These are phyloP conservation scores for Yponomeuta cagnagella DNA, from an alignment of 2,888 invertebrate species.

Conservation along the genomic window DNA sequence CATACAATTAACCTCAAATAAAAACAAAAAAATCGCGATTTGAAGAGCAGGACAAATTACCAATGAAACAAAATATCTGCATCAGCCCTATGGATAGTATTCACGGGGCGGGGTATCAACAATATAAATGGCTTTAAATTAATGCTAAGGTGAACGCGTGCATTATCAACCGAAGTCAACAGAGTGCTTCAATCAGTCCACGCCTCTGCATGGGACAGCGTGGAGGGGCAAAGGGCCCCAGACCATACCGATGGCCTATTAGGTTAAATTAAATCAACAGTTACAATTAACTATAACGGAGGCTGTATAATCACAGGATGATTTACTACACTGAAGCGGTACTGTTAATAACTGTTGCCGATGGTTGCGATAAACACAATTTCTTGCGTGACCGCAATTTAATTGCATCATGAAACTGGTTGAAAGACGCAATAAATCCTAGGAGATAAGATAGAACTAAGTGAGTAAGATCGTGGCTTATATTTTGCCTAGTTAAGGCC, in stretches of 20 bases:
- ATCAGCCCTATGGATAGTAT: constrained; percentile 22
- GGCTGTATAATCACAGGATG: constrained; percentile 5
- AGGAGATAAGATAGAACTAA: constrained; percentile 35
- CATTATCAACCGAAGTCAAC: constrained; percentile 31
- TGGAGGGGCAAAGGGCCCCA: constrained; percentile 3
- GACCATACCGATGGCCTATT: constrained; percentile 6
- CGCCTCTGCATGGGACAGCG: constrained; percentile 39
- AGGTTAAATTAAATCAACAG: not conserved
- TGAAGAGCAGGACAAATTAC: not conserved
- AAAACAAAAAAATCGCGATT: not conserved
- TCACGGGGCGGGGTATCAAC: constrained; percentile 41
- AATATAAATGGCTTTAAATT: constrained; percentile 42
- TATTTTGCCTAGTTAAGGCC: constrained; percentile 17
- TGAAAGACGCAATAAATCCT: constrained; percentile 37
- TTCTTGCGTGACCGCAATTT: constrained; percentile 36
- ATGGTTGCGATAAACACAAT: constrained; percentile 26
- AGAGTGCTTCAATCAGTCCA: constrained; percentile 38
- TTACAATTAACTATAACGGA: not conserved
- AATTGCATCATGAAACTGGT: constrained; percentile 31
- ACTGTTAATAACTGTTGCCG: constrained; percentile 1
- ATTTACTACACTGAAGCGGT: not conserved
- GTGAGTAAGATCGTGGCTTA: constrained; percentile 6
- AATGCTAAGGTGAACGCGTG: constrained; percentile 56
- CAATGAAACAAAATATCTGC: not conserved
- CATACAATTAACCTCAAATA: not conserved